A percentile compares a stretch with the other conserved stretches of the same genome.
Evolutionary conservation across 2,888 invertebrate genomes (phyloP).

Genomic region (Branchellion lobata): DNA sequence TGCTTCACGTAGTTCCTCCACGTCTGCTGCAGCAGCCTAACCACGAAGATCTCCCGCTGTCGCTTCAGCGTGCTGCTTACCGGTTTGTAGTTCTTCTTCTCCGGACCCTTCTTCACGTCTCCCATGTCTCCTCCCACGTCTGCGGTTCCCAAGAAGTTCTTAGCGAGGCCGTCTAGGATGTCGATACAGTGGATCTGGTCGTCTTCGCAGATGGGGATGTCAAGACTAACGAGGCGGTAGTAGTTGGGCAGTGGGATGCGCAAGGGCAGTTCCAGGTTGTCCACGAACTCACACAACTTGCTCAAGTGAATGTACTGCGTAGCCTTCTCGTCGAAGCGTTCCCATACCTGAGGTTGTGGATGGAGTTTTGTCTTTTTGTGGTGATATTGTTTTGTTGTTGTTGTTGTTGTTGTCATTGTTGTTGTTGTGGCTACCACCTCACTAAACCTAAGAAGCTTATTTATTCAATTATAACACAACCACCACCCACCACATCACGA

Average conservation of each 20-base stretch:
- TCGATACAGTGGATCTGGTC: slow-evolving; percentile 98
- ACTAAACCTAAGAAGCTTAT: background rate
- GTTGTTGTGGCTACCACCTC: too few relatives aligned
- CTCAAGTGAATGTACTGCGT: slow-evolving; percentile 94
- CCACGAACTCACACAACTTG: slow-evolving; percentile 86
- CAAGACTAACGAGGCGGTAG: slow-evolving; percentile 96
- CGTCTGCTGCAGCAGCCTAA: slow-evolving; percentile 82
- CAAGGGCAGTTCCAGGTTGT: slow-evolving; percentile 91
- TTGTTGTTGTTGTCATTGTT: too few relatives aligned
- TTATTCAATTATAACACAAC: too few relatives aligned
- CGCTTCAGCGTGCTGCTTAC: slow-evolving; percentile 92
- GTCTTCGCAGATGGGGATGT: slow-evolving; percentile 93
- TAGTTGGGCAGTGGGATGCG: slow-evolving; percentile 93
- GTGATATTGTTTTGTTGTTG: too few relatives aligned
- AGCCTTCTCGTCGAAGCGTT: slow-evolving; percentile 95
- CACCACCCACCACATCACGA: too few relatives aligned
- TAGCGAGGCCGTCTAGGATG: slow-evolving; percentile 93
- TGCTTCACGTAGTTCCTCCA: slow-evolving; percentile 47
- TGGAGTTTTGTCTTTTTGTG: background rate
- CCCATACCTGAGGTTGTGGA: slow-evolving; percentile 77
- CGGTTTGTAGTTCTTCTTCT: slow-evolving; percentile 84
- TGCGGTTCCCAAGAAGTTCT: slow-evolving; percentile 96
- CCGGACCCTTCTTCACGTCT: slow-evolving; percentile 60
- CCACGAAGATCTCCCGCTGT: slow-evolving; percentile 94
- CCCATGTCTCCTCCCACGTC: slow-evolving; percentile 66